Evolutionary conservation across 1,140 invertebrate species (phyloP), one percentile per base, ranked within the genome.

Genomic region (Ectropis grisescens): DNA sequence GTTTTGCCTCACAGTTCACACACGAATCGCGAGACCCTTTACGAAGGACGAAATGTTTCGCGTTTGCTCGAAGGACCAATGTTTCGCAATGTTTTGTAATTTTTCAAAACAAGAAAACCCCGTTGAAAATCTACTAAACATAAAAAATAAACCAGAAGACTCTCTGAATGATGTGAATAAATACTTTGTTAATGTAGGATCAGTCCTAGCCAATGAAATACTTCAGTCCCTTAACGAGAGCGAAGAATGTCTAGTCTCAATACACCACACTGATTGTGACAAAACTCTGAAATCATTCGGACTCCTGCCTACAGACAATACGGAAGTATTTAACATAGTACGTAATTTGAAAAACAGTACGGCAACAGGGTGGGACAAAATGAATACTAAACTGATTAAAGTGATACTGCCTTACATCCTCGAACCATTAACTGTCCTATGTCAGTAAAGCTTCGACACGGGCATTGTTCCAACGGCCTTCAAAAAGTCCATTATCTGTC

Each of bases 391-490:
- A 8, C 26, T 13, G 41, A 36, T 12, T 38, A 22, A 28, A 36
- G 38, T 32, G 30, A 29, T 13, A 44, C n/a, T 44, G 2, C 29
- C 35, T 1, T 22, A 22, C 9, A 22, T 9, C 19, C 9, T 22
- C 4, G 9, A 11, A 5, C 32, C 23, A 6, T 2, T 33, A 1
- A 25, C 31, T 5, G 5, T 2, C 2, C 6, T 29, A 2, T 11
- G 2, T 12, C 2, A 29, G 4, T 4, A 2, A 3, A 12, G 27
- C 11, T 13, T 29, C 3, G 9, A 13, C 10, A 29, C 3, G 4
- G 27, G 27, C 2, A 13, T 12, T 12, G 11, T 34, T 27, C 32
- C 32, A 0, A 10, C 15, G 4, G 12, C 7, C 4, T 6, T 34
- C 2, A 33, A 34, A 26, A 13, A 26, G 27, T 27, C 19, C 4